Evolutionary conservation across 2,113 vertebrate species (phyloP).

Genomic region (Crypturellus undulatus): DNA sequence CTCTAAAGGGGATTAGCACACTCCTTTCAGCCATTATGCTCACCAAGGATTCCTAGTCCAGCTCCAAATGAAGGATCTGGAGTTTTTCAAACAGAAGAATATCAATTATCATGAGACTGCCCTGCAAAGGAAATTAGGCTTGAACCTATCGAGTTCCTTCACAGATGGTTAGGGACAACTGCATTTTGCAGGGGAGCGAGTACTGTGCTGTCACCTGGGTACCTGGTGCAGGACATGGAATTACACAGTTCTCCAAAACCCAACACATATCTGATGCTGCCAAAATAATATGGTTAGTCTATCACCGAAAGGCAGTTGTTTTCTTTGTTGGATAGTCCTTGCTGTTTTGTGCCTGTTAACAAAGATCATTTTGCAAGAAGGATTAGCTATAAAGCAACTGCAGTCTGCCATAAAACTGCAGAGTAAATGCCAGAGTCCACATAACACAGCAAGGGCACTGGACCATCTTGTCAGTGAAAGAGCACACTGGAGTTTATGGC

Average conservation of each 20-base stretch:
- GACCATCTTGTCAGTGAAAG: neutral
- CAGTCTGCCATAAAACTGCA: neutral
- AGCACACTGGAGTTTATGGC: neutral
- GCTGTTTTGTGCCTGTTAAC: neutral
- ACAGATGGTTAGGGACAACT: neutral
- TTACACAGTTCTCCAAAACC: neutral
- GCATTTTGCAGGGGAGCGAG: neutral
- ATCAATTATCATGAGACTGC: neutral
- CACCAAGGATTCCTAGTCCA: neutral
- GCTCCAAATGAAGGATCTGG: neutral
- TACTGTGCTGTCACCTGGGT: neutral
- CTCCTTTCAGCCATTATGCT: neutral
- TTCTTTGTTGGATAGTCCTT: neutral
- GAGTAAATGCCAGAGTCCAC: neutral
- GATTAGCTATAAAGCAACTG: neutral
- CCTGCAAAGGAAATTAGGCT: conserved; percentile 1
- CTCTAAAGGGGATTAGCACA: fast-evolving
- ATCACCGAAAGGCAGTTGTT: neutral
- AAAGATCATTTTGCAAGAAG: neutral
- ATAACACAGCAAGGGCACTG: neutral
- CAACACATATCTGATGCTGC: neutral
- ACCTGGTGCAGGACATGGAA: neutral
- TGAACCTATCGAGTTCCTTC: neutral
- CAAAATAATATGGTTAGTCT: neutral
- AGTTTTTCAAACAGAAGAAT: neutral